phyloP scores from a whole-genome alignment of 2,888 invertebrate genomes.

The Mayetiola destructor region DNA sequence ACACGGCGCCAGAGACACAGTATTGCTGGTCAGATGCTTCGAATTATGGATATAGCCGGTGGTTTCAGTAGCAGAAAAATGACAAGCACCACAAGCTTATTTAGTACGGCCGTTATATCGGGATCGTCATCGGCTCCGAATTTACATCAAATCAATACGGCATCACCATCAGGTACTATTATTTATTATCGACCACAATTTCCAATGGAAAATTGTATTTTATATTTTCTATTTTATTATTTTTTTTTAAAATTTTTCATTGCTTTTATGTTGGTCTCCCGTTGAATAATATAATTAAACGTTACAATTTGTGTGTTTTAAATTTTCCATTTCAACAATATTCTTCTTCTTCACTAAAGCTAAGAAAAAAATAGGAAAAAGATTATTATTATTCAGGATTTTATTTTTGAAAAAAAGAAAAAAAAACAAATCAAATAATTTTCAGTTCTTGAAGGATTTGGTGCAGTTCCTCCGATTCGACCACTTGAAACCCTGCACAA shows the following conservation, averaged over 20 bases:
- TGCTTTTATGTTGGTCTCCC: background rate
- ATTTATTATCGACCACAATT: background rate
- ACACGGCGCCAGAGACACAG: slow-evolving; percentile 85
- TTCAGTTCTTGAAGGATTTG: slow-evolving; percentile 64
- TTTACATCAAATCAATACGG: slow-evolving; percentile 64
- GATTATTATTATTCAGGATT: too few relatives aligned
- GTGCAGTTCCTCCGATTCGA: slow-evolving; percentile 87
- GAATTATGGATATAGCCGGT: slow-evolving; percentile 61
- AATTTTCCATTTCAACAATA: background rate
- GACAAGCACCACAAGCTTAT: slow-evolving; percentile 66
- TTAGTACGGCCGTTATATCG: slow-evolving; percentile 92
- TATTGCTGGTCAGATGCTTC: slow-evolving; percentile 90
- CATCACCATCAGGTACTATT: slow-evolving; percentile 54
- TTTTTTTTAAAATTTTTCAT: background rate
- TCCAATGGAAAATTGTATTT: background rate
- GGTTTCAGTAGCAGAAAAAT: slow-evolving; percentile 52
- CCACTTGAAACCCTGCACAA: slow-evolving; percentile 97
- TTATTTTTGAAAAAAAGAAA: too few relatives aligned
- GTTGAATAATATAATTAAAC: background rate
- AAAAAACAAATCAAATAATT: background rate
- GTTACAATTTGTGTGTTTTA: background rate
- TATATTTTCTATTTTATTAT: background rate
- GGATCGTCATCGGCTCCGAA: slow-evolving; percentile 88
- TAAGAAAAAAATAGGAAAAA: too few relatives aligned
- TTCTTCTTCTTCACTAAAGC: background rate